Conservation (phyloP, 2,113 vertebrate species). For the Gracilinanus agilis region DNA sequence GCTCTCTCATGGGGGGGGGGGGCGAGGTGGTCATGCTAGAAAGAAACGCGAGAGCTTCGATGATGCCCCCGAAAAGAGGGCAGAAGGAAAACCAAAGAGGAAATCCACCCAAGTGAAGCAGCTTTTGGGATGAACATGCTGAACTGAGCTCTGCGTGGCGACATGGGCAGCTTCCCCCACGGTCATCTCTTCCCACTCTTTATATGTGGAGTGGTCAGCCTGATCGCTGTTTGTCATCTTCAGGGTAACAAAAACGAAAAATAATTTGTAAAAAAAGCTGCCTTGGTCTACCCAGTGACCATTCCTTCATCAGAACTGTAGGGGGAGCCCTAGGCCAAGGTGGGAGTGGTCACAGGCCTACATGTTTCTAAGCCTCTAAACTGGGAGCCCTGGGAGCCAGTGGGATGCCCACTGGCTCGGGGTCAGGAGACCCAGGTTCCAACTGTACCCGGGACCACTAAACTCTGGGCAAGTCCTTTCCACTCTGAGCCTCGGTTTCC, state of each 20-base stretch:
- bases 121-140: not conserved
- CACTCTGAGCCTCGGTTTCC: not conserved
- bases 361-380: not conserved
- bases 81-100: not conserved
- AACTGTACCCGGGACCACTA: not conserved
- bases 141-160: not conserved
- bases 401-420: not conserved
- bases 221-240: not conserved
- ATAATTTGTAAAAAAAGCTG: not conserved
- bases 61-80: not conserved
- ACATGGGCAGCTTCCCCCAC: not conserved
- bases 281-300: not conserved
- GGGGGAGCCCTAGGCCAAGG: constrained; percentile 1
- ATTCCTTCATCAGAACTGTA: not conserved
- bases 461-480: not conserved
- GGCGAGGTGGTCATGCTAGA: not conserved
- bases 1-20: not conserved
- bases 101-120: not conserved
- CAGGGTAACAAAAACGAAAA: not conserved
- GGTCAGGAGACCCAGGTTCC: not conserved
- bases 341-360: not conserved
- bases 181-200: not conserved
- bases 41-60: not conserved
- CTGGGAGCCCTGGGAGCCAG: not conserved
- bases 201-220: not conserved